Evolutionary conservation across 2,888 invertebrate genomes (phyloP).

Genomic region (Blastobasis lacticolella): DNA sequence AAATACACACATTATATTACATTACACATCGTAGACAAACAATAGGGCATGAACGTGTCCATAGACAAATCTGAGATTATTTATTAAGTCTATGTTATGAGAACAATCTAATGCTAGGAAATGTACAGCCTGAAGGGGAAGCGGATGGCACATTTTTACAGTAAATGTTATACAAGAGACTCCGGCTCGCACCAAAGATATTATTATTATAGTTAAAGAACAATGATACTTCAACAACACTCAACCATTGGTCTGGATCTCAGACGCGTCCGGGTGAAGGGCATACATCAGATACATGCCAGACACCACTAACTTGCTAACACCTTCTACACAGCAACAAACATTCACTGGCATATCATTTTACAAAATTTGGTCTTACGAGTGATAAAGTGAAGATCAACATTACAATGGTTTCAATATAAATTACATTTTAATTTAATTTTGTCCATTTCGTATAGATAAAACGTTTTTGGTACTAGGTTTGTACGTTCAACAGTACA

Average conservation of each 20-base stretch:
- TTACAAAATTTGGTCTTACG: constrained; percentile 57
- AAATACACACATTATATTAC: constrained; percentile 35
- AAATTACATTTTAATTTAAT: constrained; percentile 14
- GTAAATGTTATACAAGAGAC: constrained; percentile 40
- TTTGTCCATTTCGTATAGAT: constrained; percentile 9
- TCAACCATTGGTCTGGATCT: constrained; percentile 37
- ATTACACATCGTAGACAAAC: constrained; percentile 34
- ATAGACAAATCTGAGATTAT: constrained; percentile 29
- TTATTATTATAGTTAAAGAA: constrained; percentile 4
- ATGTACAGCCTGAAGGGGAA: constrained; percentile 55
- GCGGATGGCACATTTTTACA: constrained; percentile 66
- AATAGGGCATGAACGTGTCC: constrained; percentile 48
- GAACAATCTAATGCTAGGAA: constrained; percentile 33
- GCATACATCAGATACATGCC: constrained; percentile 2
- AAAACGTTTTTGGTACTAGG: constrained; percentile 32
- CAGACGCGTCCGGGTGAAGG: constrained; percentile 15
- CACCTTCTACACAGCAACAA: constrained; percentile 14
- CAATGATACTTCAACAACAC: constrained; percentile 26
- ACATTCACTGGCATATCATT: constrained; percentile 23
- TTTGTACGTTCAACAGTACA: constrained; percentile 56
- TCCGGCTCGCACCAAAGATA: constrained; percentile 32
- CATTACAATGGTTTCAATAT: constrained; percentile 13
- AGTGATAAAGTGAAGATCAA: constrained; percentile 39
- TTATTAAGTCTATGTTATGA: constrained; percentile 24
- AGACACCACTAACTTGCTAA: constrained; percentile 9